Conservation (phyloP, 2,797 vertebrate species). For the Champsocephalus gunnari region DNA sequence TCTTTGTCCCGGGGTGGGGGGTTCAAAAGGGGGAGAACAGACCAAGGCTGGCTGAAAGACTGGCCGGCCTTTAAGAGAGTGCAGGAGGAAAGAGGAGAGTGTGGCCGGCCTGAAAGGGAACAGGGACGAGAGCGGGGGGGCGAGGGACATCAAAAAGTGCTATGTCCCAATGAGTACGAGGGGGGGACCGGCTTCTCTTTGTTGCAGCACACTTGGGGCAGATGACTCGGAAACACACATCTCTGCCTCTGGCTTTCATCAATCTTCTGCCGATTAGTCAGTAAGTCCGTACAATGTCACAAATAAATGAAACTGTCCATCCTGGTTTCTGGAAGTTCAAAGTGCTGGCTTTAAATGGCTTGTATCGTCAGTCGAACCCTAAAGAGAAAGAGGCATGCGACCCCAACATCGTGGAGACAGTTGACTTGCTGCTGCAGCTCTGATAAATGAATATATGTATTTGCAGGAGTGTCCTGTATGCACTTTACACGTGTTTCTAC, state of each 20-base stretch:
- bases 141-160: slow-evolving; percentile 66
- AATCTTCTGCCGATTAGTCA: no score
- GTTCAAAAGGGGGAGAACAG: slow-evolving; percentile 62
- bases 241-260: slow-evolving; percentile 36
- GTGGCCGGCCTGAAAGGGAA: slow-evolving; percentile 51
- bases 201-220: slow-evolving; percentile 81
- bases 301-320: no score
- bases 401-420: no score
- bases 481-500: neutral
- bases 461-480: neutral
- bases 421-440: no score
- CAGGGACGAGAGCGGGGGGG: slow-evolving; percentile 45
- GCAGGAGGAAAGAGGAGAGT: slow-evolving; percentile 60
- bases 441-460: neutral
- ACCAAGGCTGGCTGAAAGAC: slow-evolving; percentile 70
- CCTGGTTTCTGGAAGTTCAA: no score
- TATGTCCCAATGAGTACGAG: slow-evolving; percentile 51
- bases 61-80: slow-evolving; percentile 68
- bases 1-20: slow-evolving; percentile 74
- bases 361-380: no score
- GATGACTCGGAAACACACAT: slow-evolving; percentile 70
- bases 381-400: no score
- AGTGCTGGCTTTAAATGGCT: no score
- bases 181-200: slow-evolving; percentile 70
- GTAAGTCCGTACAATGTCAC: no score